These are phyloP conservation scores for Parazoanthus atlanticus DNA, from an alignment of 92 coral and sea anemone species.

Conservation along the genomic window DNA sequence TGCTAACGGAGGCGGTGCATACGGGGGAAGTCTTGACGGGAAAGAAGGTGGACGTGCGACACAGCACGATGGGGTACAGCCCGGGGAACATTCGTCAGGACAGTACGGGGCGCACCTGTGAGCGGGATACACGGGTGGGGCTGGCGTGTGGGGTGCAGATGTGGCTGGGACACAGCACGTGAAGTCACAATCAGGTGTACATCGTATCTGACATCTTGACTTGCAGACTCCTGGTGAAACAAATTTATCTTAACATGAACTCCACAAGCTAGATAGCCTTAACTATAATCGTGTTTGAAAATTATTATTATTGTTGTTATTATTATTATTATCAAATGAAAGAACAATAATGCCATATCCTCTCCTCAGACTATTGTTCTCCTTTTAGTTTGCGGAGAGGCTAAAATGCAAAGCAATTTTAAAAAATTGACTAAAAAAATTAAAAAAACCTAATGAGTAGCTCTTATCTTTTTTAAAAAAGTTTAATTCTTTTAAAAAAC, in stretches of 20 bases:
- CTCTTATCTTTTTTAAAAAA: too few relatives aligned
- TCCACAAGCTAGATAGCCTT: not conserved
- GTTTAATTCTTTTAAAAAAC: too few relatives aligned
- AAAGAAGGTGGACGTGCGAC: not conserved
- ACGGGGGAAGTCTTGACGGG: not conserved
- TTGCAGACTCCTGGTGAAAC: slow-evolving; percentile 18
- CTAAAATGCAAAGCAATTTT: too few relatives aligned
- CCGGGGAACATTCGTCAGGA: slow-evolving; percentile 11
- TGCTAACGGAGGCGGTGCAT: not conserved
- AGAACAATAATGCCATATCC: too few relatives aligned
- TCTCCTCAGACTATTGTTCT: too few relatives aligned
- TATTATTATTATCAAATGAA: too few relatives aligned
- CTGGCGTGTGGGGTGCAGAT: not conserved
- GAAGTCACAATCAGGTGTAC: slow-evolving; percentile 35
- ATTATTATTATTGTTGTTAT: too few relatives aligned
- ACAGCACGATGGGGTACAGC: slow-evolving; percentile 34
- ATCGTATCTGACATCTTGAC: slow-evolving; percentile 18
- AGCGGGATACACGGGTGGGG: not conserved
- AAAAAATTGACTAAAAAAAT: too few relatives aligned
- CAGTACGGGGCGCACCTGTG: slow-evolving; percentile 37
- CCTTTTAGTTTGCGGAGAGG: too few relatives aligned
- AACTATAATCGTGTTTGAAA: too few relatives aligned
- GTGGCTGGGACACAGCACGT: slow-evolving; percentile 22
- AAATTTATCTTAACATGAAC: not conserved
- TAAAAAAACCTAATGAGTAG: too few relatives aligned